Evolutionary conservation across 1,140 invertebrate genomes (phyloP).

Genomic region (Cephus cinctus): DNA sequence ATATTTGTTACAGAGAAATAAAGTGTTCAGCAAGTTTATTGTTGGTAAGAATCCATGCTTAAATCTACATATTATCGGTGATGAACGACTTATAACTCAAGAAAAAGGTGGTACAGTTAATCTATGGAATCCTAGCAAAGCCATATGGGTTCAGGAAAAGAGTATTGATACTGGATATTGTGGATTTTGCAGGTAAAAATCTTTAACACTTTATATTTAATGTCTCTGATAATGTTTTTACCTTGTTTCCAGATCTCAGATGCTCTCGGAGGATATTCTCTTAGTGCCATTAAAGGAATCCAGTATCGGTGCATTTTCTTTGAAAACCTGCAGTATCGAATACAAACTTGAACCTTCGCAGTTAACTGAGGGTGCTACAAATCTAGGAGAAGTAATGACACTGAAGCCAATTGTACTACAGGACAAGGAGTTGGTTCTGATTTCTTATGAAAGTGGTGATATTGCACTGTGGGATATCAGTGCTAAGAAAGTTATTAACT

Average conservation of each 20-base stretch:
- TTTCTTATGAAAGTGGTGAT: conserved; percentile 67
- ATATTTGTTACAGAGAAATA: conserved; percentile 58
- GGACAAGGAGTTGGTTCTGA: conserved; percentile 58
- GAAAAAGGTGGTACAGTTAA: conserved; percentile 69
- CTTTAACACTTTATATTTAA: conserved; percentile 6
- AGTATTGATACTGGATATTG: conserved; percentile 60
- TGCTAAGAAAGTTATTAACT: conserved; percentile 57
- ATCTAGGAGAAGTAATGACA: conserved; percentile 64
- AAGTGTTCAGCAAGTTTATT: conserved; percentile 60
- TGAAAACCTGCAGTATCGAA: conserved; percentile 57
- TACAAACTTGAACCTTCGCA: conserved; percentile 48
- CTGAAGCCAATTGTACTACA: conserved; percentile 61
- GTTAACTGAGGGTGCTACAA: conserved; percentile 40
- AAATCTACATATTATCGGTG: conserved; percentile 56
- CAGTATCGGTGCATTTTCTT: conserved; percentile 62
- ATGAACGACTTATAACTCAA: conserved; percentile 64
- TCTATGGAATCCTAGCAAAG: conserved; percentile 63
- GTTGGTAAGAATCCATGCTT: conserved; percentile 60
- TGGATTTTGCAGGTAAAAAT: conserved; percentile 61
- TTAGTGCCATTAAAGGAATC: conserved; percentile 66
- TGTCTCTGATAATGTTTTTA: conserved; percentile 1
- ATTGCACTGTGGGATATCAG: conserved; percentile 68
- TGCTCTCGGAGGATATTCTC: conserved; percentile 62
- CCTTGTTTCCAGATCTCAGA: conserved; percentile 47
- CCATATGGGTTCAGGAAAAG: conserved; percentile 59